These are phyloP conservation scores for Formicarius rufipectus DNA, from an alignment of 2,113 vertebrate species.

Conservation along the genomic window DNA sequence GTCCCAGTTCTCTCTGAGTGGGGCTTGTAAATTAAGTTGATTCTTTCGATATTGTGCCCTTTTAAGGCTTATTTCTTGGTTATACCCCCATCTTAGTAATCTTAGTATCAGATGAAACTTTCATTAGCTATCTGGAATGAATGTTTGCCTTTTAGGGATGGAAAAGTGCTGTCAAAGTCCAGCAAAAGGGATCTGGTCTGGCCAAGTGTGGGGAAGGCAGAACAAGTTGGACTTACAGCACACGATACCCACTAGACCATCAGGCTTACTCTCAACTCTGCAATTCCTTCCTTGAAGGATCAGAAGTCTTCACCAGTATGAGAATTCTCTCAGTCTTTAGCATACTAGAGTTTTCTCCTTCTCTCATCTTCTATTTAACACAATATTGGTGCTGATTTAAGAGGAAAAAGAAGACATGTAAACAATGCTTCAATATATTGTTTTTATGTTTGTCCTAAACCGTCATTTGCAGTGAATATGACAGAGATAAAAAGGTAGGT, in stretches of 20 bases:
- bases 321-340: not conserved
- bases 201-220: not conserved
- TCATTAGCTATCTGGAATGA: not conserved
- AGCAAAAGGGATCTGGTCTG: not conserved
- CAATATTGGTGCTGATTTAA: not conserved
- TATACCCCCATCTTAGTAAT: not conserved
- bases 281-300: not conserved
- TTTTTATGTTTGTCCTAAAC: constrained; percentile 4
- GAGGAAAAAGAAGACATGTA: not conserved
- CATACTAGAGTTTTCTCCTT: not conserved
- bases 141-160: not conserved
- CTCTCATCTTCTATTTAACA: not conserved
- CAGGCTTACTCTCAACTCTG: fast-evolving
- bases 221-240: not conserved
- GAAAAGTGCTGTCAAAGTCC: not conserved
- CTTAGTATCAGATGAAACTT: not conserved
- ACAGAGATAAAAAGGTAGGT: not conserved
- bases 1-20: not conserved
- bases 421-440: not conserved
- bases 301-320: not conserved
- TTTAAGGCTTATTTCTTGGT: not conserved
- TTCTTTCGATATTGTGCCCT: not conserved
- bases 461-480: not conserved
- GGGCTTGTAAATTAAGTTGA: not conserved
- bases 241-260: fast-evolving